Evolutionary conservation across 2,113 vertebrate species (phyloP).

Genomic region (Procavia capensis): DNA sequence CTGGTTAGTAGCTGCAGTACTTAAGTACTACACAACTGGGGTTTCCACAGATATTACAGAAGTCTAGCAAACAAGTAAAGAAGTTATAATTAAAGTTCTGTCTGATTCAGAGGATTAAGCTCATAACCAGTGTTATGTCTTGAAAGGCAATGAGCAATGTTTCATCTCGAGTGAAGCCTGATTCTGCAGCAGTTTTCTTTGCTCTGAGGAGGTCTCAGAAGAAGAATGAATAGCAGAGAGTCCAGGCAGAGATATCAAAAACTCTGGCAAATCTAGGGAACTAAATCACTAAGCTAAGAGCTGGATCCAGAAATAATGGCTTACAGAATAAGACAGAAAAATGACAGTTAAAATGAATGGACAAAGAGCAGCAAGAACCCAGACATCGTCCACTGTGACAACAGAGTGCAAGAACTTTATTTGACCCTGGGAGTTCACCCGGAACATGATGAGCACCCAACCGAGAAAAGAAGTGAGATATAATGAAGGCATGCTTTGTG

Average conservation of each 20-base stretch:
- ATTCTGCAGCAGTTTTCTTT: background rate
- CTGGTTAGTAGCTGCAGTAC: too few species aligned
- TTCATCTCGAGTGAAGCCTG: background rate
- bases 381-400: too few species aligned
- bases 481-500: background rate
- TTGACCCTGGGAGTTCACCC: background rate
- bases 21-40: too few species aligned
- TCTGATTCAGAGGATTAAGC: background rate
- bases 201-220: background rate
- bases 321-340: background rate
- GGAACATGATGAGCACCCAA: background rate
- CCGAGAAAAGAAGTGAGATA: background rate
- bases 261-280: background rate
- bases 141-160: background rate
- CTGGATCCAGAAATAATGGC: background rate
- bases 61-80: background rate
- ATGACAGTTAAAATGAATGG: background rate
- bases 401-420: background rate
- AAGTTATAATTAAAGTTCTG: background rate
- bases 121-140: background rate
- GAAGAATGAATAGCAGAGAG: background rate
- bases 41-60: too few species aligned
- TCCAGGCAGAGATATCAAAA: background rate
- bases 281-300: conserved; percentile 24
- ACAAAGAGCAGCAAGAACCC: background rate